These are phyloP conservation scores for Cliona cf. orientalis DNA, from an alignment of 37 sponge, comb jelly and placozoan species.

Conservation along the genomic window DNA sequence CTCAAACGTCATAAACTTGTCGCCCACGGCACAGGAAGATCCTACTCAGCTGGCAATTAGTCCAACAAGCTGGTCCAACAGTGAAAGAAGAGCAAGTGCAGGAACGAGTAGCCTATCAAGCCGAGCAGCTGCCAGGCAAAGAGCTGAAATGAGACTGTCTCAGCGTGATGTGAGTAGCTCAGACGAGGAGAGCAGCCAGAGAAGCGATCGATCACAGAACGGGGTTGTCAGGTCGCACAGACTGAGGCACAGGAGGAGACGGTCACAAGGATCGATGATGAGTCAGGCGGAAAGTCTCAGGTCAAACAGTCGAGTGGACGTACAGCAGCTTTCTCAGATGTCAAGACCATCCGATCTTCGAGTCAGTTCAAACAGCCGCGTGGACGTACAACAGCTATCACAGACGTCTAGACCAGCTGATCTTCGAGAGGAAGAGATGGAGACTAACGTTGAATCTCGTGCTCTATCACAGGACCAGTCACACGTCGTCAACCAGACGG, in stretches of 20 bases:
- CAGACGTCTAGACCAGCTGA: no score
- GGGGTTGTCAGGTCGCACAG: not conserved
- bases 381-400: not conserved
- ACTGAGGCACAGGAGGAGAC: not conserved
- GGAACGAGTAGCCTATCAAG: not conserved
- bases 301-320: not conserved
- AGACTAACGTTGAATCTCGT: not conserved
- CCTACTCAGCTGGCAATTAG: no score
- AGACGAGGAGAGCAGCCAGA: conserved; percentile 18
- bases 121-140: conserved; percentile 6
- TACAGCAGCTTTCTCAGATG: not conserved
- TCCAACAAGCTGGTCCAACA: no score
- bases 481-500: not conserved
- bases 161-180: conserved; percentile 6
- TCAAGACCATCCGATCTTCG: not conserved
- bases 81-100: no score
- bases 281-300: not conserved
- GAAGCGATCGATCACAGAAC: not conserved
- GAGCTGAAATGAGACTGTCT: conserved; percentile 23
- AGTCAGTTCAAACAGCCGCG: conserved; percentile 1
- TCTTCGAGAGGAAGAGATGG: no score
- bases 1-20: no score
- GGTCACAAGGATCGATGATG: not conserved
- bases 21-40: no score
- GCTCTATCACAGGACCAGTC: not conserved